Conservation (phyloP, 2,113 vertebrate species). For the Hippocampus barbouri region DNA sequence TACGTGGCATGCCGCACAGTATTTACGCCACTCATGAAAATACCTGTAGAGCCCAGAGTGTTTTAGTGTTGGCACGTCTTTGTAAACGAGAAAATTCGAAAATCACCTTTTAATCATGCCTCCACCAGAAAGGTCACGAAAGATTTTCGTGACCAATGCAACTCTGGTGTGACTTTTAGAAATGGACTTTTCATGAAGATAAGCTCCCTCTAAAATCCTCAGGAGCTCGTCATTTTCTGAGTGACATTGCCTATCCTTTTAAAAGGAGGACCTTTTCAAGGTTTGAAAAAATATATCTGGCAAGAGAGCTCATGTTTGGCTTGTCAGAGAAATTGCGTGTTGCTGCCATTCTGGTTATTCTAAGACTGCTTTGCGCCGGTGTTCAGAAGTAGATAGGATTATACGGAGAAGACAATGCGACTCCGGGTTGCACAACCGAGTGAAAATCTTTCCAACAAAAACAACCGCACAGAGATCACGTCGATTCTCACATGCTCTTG, state of each 20-base stretch:
- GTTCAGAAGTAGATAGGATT: constrained; percentile 26
- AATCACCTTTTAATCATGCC: not conserved
- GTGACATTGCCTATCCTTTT: not conserved
- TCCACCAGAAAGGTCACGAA: too few species aligned
- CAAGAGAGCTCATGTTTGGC: constrained; percentile 41
- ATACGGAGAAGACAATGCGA: constrained; percentile 42
- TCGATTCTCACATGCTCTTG: constrained; percentile 5
- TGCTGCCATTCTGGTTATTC: constrained; percentile 9
- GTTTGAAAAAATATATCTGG: constrained; percentile 6
- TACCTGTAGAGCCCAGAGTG: too few species aligned
- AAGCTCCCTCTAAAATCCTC: not conserved
- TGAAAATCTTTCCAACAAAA: constrained; percentile 7
- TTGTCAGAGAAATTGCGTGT: constrained; percentile 47
- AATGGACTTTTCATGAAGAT: not conserved
- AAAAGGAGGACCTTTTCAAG: not conserved
- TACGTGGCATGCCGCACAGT: too few species aligned
- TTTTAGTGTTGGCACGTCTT: not conserved
- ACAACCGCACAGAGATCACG: constrained; percentile 7
- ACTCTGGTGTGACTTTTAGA: not conserved
- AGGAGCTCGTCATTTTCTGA: not conserved
- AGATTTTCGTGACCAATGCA: too few species aligned
- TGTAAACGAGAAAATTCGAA: not conserved
- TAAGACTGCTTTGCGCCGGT: constrained; percentile 23
- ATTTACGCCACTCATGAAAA: too few species aligned
- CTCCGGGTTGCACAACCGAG: constrained; percentile 21